Base-by-base conservation (phyloP, 2,888 invertebrate species). In the Carpatolechia fugitivella region DNA sequence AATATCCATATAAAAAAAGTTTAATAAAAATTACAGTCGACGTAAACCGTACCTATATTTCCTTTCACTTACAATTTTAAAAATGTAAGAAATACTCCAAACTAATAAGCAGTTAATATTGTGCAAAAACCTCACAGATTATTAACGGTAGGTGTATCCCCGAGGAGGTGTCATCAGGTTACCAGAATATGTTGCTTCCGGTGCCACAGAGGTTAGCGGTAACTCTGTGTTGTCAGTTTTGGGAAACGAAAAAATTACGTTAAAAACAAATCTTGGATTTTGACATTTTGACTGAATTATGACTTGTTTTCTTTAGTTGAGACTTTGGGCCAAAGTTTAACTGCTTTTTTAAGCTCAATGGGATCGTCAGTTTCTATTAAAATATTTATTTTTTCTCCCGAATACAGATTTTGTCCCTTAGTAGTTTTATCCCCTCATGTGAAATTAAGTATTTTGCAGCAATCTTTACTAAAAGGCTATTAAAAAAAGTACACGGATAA, bases 101-200 rank as follows among this genome's bases (percentile, higher is more conserved):
- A 8, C 10, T 41, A 41, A 41, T 41, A 24, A n/a, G 14, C 30
- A 31, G 31, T 47, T 31, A 47, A 47, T 46, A 46, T 24, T 46
- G 29, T 24, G 20, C 24, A 44, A 44, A 44, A 47, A 47, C 30
- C 47, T 47, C 8, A 41, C 24, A 54, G 56, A 48, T 53, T 49
- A 57, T 57, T 59, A 55, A 52, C 47, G 52, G 44, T 59, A 30
- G 54, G 41, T 24, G 18, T 18, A 55, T 55, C 52, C 57, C 52
- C 56, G 20, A 33, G 60, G 46, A 58, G 56, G 46, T 56, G 56
- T 61, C 60, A 60, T 62, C 61, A 61, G 52, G 53, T 54, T 62
- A 61, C 62, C 61, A 64, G 64, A 60, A 65, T 60, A 63, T 54
- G 58, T 47, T 58, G 58, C 54, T 63, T 64, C 63, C 62, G 59